Conservation (phyloP, 2,113 vertebrate genomes). For the Odocoileus hemionus region DNA sequence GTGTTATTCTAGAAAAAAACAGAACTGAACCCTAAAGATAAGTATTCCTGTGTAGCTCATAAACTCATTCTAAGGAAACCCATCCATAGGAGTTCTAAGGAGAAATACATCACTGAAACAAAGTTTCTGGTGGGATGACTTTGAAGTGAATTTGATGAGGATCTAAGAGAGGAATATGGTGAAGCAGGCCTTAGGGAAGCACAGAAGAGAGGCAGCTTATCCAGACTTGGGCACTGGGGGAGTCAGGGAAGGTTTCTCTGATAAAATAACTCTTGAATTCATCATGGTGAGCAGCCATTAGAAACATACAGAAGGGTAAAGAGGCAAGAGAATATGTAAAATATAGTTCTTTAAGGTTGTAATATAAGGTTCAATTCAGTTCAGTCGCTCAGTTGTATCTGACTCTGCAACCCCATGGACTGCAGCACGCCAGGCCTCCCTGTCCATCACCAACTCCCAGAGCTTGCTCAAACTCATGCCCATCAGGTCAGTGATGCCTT, state of each 20-base stretch:
- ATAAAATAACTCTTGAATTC: not conserved
- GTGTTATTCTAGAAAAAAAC: conserved; percentile 15
- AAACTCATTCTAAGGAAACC: conserved; percentile 13
- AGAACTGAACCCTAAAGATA: not conserved
- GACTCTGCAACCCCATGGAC: not conserved
- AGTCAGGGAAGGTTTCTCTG: not conserved
- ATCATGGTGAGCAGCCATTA: not conserved
- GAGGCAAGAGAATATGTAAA: not conserved
- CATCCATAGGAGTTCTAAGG: not conserved
- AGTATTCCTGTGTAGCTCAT: not conserved
- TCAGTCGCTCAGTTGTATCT: not conserved
- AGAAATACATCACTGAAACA: not conserved
- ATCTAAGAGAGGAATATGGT: not conserved
- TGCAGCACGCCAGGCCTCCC: not conserved
- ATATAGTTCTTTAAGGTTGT: not conserved
- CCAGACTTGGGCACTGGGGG: not conserved
- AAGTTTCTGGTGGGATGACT: not conserved
- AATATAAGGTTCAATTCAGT: not conserved
- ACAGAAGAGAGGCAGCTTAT: not conserved
- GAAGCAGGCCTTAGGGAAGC: not conserved
- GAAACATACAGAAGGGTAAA: not conserved
- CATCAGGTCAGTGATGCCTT: not conserved
- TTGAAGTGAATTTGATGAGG: not conserved
- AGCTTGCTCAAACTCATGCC: not conserved
- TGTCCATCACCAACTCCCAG: fast-evolving